Conservation (phyloP, 2,797 vertebrate genomes). For the Gadopsis bispinosus region DNA sequence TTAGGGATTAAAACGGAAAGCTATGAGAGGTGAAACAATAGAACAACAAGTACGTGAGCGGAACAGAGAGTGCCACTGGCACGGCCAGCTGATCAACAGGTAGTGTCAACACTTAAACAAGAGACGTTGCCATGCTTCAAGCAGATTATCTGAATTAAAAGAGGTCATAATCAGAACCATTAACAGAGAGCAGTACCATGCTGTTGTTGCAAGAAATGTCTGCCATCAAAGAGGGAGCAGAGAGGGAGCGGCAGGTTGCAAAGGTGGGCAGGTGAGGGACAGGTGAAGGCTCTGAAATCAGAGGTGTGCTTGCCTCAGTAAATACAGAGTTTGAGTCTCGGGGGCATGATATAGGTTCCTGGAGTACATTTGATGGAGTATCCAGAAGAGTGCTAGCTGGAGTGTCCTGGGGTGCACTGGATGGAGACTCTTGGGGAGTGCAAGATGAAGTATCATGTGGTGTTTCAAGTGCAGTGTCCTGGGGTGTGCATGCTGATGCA, state of each 20-base stretch:
- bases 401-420: constrained; percentile 5
- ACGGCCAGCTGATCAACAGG: constrained; percentile 17
- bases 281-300: constrained; percentile 44
- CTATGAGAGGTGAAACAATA: constrained; percentile 3
- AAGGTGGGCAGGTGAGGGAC: constrained; percentile 87
- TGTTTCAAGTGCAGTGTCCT: constrained; percentile 19
- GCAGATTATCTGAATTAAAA: constrained; percentile 41
- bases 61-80: background rate
- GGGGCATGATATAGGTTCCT: constrained; percentile 7
- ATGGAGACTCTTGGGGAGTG: constrained; percentile 5
- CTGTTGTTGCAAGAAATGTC: constrained; percentile 77
- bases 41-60: constrained; percentile 7
- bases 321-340: constrained; percentile 36
- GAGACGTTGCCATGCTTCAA: constrained; percentile 25
- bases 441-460: constrained; percentile 4
- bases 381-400: background rate
- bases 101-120: constrained; percentile 33
- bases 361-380: background rate
- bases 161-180: constrained; percentile 32
- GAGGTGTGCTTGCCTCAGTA: constrained; percentile 2
- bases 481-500: constrained; percentile 5
- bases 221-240: constrained; percentile 75
- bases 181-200: constrained; percentile 76
- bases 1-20: constrained; percentile 22
- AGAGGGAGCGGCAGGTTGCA: constrained; percentile 83